Percentiles rank a stretch among this genome's conserved stretches.
These are phyloP conservation scores for Turdus rufiventris DNA, from an alignment of 2,113 vertebrate species.

Conservation along the genomic window DNA sequence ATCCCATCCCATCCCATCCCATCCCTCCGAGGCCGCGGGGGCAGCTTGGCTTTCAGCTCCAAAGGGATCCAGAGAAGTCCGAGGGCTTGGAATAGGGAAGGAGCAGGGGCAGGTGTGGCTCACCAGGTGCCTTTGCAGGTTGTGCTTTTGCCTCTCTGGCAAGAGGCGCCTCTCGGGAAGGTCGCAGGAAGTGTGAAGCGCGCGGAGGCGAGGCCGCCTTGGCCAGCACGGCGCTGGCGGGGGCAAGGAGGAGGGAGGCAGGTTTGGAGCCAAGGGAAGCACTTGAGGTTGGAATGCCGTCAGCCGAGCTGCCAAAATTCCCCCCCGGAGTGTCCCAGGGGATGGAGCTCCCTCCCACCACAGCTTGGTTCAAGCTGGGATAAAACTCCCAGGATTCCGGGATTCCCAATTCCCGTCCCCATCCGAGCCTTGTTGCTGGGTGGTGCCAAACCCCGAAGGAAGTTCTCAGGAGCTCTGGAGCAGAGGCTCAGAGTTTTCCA, in stretches of 20 bases:
- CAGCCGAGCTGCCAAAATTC: slow-evolving; percentile 27
- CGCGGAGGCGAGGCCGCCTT: not conserved
- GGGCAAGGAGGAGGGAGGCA: not conserved
- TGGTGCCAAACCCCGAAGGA: not conserved
- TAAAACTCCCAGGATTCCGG: not conserved
- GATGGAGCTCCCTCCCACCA: not conserved
- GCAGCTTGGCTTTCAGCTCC: slow-evolving; percentile 35
- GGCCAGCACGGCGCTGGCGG: not conserved
- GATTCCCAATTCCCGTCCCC: rapidly evolving
- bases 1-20: not conserved
- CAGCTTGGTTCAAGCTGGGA: not conserved
- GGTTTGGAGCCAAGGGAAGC: slow-evolving; percentile 7
- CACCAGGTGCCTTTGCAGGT: slow-evolving; percentile 28
- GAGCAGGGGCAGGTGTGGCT: not conserved
- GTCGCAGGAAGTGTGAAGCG: not conserved
- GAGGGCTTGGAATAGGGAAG: not conserved
- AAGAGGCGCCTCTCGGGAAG: slow-evolving; percentile 26
- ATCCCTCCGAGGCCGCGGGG: rapidly evolving
- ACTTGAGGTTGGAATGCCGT: not conserved
- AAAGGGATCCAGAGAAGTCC: not conserved
- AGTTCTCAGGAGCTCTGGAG: not conserved
- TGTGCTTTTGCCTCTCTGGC: not conserved
- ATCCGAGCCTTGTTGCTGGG: not conserved
- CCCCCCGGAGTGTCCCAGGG: not conserved
- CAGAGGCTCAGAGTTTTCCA: not conserved